Conservation (phyloP, 2,797 vertebrate species). For the Echiichthys vipera region DNA sequence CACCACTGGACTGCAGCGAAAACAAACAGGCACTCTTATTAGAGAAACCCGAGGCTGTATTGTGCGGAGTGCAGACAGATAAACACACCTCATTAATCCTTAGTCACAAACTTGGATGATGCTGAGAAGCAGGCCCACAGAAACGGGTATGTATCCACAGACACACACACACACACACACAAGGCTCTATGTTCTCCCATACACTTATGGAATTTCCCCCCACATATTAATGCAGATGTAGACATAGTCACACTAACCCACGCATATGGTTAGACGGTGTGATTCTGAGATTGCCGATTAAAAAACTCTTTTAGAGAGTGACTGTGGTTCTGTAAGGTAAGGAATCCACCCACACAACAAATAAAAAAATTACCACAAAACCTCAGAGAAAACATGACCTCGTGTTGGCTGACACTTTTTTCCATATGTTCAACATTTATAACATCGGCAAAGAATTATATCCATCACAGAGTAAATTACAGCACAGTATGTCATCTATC, state of each 20-base stretch:
- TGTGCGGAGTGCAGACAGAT: constrained; percentile 32
- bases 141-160: background rate
- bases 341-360: constrained; percentile 31
- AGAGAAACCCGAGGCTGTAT: constrained; percentile 9
- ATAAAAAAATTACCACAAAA: constrained; percentile 30
- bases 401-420: constrained; percentile 4
- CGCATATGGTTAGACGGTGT: background rate
- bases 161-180: background rate
- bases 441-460: background rate
- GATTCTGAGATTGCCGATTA: constrained; percentile 24
- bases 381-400: constrained; percentile 16
- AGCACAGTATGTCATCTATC: background rate
- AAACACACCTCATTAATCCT: constrained; percentile 65
- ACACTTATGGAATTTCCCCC: background rate
- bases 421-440: constrained; percentile 8
- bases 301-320: constrained; percentile 18
- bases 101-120: constrained; percentile 29
- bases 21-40: constrained; percentile 45
- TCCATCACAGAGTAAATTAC: constrained; percentile 17
- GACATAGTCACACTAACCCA: constrained; percentile 15
- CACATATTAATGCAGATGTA: constrained; percentile 2
- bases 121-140: constrained; percentile 10
- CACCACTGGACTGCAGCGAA: constrained; percentile 10
- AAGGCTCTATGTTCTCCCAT: background rate
- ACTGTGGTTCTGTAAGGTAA: background rate